These are phyloP conservation scores for Lamprologus speciosus DNA, from an alignment of 2,113 vertebrate genomes.

Conservation along the genomic window DNA sequence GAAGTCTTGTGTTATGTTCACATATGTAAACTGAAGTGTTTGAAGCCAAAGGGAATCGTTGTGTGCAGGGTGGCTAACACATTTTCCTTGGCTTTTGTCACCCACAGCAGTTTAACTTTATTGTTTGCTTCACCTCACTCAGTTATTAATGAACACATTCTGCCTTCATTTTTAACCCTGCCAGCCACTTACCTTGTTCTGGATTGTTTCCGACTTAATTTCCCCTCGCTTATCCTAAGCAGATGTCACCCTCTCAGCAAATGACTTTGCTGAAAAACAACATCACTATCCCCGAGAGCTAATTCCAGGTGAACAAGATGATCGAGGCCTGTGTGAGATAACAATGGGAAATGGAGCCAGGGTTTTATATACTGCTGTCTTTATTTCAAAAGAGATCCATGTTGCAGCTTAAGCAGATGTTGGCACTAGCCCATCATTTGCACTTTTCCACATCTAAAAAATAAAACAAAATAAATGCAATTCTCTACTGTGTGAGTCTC, in stretches of 20 bases:
- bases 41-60: background rate
- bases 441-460: background rate
- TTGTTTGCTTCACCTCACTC: background rate
- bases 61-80: background rate
- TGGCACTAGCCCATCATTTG: background rate
- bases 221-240: constrained; percentile 8
- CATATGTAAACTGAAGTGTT: background rate
- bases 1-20: background rate
- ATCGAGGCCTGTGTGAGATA: background rate
- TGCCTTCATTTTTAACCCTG: background rate
- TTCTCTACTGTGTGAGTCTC: background rate
- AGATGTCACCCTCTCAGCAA: constrained; percentile 28
- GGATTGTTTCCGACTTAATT: background rate
- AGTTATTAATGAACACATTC: constrained; percentile 11
- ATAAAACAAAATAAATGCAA: background rate
- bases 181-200: background rate
- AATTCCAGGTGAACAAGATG: constrained; percentile 8
- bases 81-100: background rate
- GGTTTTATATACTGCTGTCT: background rate
- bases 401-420: constrained; percentile 1
- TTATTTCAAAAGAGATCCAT: background rate
- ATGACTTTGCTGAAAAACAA: background rate
- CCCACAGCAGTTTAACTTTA: background rate
- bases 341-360: constrained; percentile 12
- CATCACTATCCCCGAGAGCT: background rate